Conservation (phyloP, 2,113 vertebrate species). For the Pelusios castaneus region DNA sequence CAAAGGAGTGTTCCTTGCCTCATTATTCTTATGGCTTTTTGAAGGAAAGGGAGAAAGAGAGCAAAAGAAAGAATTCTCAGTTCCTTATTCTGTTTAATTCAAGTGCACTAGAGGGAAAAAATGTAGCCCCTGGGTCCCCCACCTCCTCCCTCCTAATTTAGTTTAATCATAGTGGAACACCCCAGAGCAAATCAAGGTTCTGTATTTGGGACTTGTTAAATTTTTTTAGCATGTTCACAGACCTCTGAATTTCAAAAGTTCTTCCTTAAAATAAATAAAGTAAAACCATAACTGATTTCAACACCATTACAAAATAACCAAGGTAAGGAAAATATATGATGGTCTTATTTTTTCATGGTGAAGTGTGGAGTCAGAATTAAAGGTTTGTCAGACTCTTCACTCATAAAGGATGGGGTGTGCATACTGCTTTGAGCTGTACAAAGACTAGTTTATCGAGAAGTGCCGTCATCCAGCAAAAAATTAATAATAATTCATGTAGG, state of each 20-base stretch:
- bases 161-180: neutral
- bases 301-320: neutral
- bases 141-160: neutral
- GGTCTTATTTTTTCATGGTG: neutral
- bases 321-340: neutral
- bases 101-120: neutral
- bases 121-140: neutral
- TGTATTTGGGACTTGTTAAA: neutral
- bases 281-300: neutral
- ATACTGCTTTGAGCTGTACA: too few species aligned
- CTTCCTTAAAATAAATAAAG: neutral
- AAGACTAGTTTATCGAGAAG: constrained; percentile 38
- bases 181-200: neutral
- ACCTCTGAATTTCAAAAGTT: neutral
- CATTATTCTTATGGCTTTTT: constrained; percentile 38
- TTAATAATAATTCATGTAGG: constrained; percentile 6
- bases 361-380: neutral
- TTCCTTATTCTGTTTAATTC: neutral
- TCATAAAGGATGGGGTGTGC: neutral
- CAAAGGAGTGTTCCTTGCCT: constrained; percentile 14
- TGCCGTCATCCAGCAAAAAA: neutral
- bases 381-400: neutral
- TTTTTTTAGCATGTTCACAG: neutral
- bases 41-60: neutral
- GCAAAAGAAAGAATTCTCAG: neutral